Evolutionary conservation across 1,140 invertebrate genomes (phyloP).

Genomic region (Drosophila lini): DNA sequence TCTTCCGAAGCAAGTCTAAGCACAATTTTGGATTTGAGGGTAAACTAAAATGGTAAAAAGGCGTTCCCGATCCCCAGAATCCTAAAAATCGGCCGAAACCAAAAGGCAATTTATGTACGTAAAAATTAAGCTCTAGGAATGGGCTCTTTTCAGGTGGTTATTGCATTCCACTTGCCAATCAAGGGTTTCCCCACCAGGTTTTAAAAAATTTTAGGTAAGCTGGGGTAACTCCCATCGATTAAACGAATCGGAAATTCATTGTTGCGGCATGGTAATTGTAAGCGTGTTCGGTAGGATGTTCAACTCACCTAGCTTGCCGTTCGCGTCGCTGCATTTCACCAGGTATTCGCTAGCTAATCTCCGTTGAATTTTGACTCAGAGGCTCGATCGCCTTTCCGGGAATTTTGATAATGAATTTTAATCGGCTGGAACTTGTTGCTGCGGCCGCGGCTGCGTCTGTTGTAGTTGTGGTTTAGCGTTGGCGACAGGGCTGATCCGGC

Average conservation of each 20-base stretch:
- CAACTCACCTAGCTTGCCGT: constrained; percentile 74
- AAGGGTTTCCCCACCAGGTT: neutral
- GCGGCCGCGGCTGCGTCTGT: constrained; percentile 16
- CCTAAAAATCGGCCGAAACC: constrained; percentile 8
- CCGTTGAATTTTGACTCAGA: constrained; percentile 65
- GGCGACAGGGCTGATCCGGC: constrained; percentile 51
- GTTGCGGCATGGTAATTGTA: neutral
- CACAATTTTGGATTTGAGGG: neutral
- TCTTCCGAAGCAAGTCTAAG: neutral
- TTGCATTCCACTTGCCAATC: neutral
- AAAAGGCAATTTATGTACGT: constrained; percentile 14
- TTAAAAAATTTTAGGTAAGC: neutral
- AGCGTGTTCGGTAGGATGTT: too few relatives aligned
- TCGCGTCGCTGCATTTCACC: constrained; percentile 71
- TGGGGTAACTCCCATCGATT: neutral
- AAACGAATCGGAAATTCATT: neutral
- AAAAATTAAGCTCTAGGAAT: neutral
- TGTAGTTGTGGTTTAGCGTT: constrained; percentile 15
- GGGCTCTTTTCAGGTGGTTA: neutral
- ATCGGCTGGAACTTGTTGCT: constrained; percentile 34
- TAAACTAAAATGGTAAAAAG: neutral
- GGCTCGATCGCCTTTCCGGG: constrained; percentile 55
- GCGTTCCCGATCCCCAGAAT: constrained; percentile 13
- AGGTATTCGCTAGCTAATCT: constrained; percentile 37
- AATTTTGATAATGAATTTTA: constrained; percentile 66